A percentile compares a stretch with the other conserved stretches of the same genome.
phyloP scores from a whole-genome alignment of 1,140 invertebrate species.

The Microplitis demolitor region DNA sequence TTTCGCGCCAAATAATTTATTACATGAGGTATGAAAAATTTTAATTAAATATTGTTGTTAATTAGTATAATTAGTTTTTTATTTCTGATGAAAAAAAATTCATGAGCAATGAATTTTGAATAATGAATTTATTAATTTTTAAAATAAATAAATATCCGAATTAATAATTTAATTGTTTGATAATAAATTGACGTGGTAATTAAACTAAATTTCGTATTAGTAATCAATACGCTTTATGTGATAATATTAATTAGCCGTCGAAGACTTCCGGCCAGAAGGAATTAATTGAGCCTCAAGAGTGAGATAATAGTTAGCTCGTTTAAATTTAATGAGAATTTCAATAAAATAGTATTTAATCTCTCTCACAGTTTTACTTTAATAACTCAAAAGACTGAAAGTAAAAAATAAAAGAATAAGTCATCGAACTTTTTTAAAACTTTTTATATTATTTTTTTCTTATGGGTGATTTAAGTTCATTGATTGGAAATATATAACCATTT shows the following conservation, averaged over 20 bases:
- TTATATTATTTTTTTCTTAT: background rate
- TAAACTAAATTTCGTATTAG: background rate
- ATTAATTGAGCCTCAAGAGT: background rate
- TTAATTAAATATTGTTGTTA: too few species aligned
- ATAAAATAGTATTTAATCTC: background rate
- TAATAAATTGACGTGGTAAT: background rate
- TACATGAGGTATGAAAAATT: too few species aligned
- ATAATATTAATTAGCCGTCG: background rate
- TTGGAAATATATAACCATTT: background rate
- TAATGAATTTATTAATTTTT: too few species aligned
- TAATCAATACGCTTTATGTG: background rate
- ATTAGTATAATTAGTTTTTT: too few species aligned
- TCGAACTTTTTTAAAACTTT: background rate
- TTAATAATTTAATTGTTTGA: background rate
- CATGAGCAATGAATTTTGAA: too few species aligned
- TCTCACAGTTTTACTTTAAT: background rate
- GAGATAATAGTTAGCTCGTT: slow-evolving; percentile 1
- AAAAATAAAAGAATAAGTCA: background rate
- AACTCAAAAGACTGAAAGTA: background rate
- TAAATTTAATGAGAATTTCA: background rate
- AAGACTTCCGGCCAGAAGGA: background rate
- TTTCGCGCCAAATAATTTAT: too few species aligned
- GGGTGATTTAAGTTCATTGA: too few species aligned
- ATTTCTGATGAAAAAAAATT: too few species aligned
- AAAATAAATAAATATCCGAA: too few species aligned